A percentile compares a stretch with the other conserved stretches of the same genome.
These are phyloP conservation scores for Eleginops maclovinus DNA, from an alignment of 2,113 vertebrate species.

Conservation along the genomic window DNA sequence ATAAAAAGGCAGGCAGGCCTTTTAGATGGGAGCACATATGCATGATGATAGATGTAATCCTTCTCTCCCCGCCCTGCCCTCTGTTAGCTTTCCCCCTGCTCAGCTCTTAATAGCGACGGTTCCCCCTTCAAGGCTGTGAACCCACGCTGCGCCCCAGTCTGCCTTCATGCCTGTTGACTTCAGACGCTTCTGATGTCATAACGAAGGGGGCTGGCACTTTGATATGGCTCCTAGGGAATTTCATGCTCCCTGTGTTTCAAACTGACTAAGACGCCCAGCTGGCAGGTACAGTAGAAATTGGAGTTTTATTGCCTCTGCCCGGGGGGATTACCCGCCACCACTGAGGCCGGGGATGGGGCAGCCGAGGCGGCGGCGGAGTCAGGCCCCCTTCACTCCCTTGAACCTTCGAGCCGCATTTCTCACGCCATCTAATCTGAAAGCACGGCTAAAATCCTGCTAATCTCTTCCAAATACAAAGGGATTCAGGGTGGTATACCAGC, in stretches of 20 bases:
- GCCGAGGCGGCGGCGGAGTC: slow-evolving; percentile 35
- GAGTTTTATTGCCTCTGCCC: slow-evolving; percentile 82
- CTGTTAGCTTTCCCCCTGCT: slow-evolving; percentile 43
- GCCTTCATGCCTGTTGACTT: slow-evolving; percentile 86
- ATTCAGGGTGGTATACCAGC: slow-evolving; percentile 65
- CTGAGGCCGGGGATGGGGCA: slow-evolving; percentile 60
- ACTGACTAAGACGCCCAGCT: slow-evolving; percentile 76
- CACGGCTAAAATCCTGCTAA: slow-evolving; percentile 75
- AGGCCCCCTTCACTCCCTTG: slow-evolving; percentile 49
- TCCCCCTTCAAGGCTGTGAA: slow-evolving; percentile 78
- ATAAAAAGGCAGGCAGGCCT: slow-evolving; percentile 55
- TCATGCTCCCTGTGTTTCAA: slow-evolving; percentile 80
- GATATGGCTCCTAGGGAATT: slow-evolving; percentile 82
- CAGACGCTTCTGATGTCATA: slow-evolving; percentile 85
- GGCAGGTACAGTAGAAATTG: slow-evolving; percentile 86
- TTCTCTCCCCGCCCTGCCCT: slow-evolving; percentile 61
- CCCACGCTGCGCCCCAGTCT: slow-evolving; percentile 69
- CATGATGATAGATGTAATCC: slow-evolving; percentile 78
- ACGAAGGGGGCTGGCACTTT: slow-evolving; percentile 78
- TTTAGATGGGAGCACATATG: slow-evolving; percentile 70
- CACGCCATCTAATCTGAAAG: slow-evolving; percentile 81
- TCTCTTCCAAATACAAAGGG: slow-evolving; percentile 72
- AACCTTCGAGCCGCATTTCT: slow-evolving; percentile 76
- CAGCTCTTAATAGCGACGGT: slow-evolving; percentile 53
- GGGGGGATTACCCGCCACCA: slow-evolving; percentile 74